Percentiles rank a stretch among this genome's conserved stretches.
Conservation (phyloP, 1,140 invertebrate species). For the Procambarus virginalis region DNA sequence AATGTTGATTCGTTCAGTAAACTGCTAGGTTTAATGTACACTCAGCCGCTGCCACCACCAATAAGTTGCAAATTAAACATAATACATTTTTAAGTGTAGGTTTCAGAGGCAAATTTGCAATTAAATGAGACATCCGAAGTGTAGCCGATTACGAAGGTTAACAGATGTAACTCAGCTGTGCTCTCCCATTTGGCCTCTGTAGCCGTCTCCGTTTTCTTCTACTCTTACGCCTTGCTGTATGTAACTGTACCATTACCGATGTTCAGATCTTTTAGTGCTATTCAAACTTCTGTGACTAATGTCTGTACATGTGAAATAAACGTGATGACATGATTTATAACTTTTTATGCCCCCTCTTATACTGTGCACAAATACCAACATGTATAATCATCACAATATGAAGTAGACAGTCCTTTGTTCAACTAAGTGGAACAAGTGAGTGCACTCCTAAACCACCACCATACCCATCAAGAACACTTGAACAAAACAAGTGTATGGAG, state of each 20-base stretch:
- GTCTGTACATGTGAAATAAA: constrained; percentile 56
- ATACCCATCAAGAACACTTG: no score
- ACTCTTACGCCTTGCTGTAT: constrained; percentile 34
- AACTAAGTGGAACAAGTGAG: no score
- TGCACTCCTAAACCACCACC: no score
- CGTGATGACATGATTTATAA: constrained; percentile 30
- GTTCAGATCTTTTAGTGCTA: constrained; percentile 53
- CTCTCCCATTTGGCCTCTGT: constrained; percentile 22
- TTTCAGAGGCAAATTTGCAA: neutral
- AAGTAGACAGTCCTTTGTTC: no score
- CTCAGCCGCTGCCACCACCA: neutral
- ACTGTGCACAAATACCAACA: no score
- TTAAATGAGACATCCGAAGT: neutral
- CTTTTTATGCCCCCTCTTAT: neutral
- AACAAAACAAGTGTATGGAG: no score
- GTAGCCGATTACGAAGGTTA: neutral
- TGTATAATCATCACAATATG: no score
- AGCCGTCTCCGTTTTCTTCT: constrained; percentile 13
- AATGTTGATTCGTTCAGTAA: neutral
- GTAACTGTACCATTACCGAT: constrained; percentile 38
- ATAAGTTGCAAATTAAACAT: constrained; percentile 2
- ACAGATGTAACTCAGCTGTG: constrained; percentile 18
- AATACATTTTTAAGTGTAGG: neutral
- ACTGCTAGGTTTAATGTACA: no score
- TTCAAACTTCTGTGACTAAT: constrained; percentile 49